These are phyloP conservation scores for Nannospalax galili DNA, from an alignment of 2,113 vertebrate species.

Conservation along the genomic window DNA sequence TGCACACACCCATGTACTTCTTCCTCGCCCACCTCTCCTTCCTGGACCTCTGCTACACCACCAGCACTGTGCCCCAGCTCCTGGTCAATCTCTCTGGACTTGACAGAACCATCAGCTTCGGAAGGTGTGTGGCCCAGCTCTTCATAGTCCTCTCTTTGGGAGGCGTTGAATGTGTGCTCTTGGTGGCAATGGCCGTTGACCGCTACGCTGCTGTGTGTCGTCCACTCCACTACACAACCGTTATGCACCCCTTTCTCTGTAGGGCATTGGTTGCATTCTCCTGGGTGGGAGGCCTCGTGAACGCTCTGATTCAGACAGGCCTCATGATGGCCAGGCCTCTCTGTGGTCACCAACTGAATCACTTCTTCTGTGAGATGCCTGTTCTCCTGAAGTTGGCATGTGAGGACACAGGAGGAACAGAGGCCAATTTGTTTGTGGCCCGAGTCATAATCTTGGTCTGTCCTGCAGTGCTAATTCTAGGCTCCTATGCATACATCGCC, in stretches of 20 bases:
- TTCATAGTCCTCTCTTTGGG: neutral
- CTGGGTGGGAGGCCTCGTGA: no score
- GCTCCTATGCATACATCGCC: constrained; percentile 32
- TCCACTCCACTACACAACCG: no score
- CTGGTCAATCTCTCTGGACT: constrained; percentile 26
- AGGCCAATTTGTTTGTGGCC: constrained; percentile 51
- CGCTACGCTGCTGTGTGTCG: no score
- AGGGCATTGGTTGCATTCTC: no score
- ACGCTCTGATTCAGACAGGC: no score
- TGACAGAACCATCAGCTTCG: constrained; percentile 22
- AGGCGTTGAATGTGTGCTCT: constrained; percentile 45
- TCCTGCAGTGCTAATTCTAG: constrained; percentile 33
- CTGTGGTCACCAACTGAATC: no score
- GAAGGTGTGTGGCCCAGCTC: constrained; percentile 24
- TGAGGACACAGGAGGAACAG: neutral
- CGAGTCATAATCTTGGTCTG: constrained; percentile 27
- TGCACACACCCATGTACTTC: constrained; percentile 66
- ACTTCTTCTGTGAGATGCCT: no score
- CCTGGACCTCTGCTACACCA: constrained; percentile 60
- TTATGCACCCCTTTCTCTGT: no score
- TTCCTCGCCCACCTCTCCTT: constrained; percentile 63
- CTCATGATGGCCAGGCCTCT: no score
- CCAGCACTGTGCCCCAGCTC: constrained; percentile 48
- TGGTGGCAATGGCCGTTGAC: neutral
- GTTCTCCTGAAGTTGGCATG: no score